A percentile compares a stretch with the other conserved stretches of the same genome.
Conservation (phyloP, 35 echinoderm and acorn worm genomes). For the Heliocidaris erythrogramma region DNA sequence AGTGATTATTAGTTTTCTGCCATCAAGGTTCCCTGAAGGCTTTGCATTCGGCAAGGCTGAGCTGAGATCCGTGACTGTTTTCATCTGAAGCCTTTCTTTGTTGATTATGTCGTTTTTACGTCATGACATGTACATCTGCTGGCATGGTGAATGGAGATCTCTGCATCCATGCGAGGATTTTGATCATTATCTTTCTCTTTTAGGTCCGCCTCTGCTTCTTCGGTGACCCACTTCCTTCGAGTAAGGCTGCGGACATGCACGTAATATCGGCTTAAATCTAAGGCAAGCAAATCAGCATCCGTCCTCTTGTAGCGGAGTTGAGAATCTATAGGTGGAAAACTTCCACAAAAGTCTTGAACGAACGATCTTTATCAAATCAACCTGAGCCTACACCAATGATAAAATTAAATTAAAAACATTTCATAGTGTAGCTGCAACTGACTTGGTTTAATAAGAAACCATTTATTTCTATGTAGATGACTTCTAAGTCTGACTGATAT, state of each 20-base stretch:
- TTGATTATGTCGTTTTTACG: neutral
- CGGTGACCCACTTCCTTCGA: neutral
- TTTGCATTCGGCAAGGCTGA: neutral
- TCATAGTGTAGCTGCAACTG: too few species aligned
- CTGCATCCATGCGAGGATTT: neutral
- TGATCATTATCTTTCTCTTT: neutral
- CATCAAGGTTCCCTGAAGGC: neutral
- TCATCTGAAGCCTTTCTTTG: neutral
- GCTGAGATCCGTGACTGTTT: neutral
- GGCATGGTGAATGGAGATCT: neutral
- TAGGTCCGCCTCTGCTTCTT: neutral
- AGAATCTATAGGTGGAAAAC: neutral
- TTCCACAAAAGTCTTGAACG: neutral
- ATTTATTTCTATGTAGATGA: too few species aligned
- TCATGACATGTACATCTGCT: neutral
- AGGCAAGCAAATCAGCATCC: neutral
- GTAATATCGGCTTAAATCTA: neutral
- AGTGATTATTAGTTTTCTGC: neutral
- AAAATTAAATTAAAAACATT: too few species aligned
- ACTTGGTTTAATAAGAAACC: too few species aligned
- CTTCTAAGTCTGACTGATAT: too few species aligned
- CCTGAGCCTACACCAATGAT: neutral
- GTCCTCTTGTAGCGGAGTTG: neutral
- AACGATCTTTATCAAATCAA: neutral
- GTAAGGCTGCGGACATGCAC: neutral